Base-by-base conservation (phyloP, 2,113 vertebrate genomes). In the Nycticryphes semicollaris region DNA sequence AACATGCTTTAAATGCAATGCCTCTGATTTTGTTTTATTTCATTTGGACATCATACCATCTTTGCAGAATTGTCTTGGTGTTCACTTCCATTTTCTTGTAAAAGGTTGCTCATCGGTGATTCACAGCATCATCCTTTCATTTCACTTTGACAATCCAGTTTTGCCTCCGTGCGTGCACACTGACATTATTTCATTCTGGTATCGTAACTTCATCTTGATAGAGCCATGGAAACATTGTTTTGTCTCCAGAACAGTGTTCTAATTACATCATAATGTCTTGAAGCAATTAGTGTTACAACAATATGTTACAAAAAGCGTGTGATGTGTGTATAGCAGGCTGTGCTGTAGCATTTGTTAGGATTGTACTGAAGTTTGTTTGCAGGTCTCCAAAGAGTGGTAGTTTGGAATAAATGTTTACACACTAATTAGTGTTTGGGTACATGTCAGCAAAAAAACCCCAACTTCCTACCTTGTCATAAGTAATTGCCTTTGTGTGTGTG, bases 231-330 rank as follows among this genome's bases (percentile, higher is more conserved):
- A 95, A 89, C 60, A 50, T 50, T 82, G 67, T 85, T 96, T 89
- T 84, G 37, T 92, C 69, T 96, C 70, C 23, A 18, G 84, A 84
- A 59, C 0, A 14, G 45, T 79, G 63, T 76, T 89, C 35, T 69
- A 85, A 83, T 96, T 95, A 50, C 90, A 92, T 94, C 81, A 92
- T 70, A 41, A 47, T 54, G 41, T 89, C 91, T 91, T 94, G 62
- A 94, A 94, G 57, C 73, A 85, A 87, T 96, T 87, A 93, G 57
- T 62, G 73, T 79, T 85, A 63, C 41, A 90, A 63, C 56, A 75
- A 54, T 67, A 76, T 12, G 17, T 75, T 89, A 63, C 37, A 50
- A 60, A 62, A 83, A 76, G 23, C 73, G 5, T 41, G 35, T n/a
- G 35, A 37, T 76, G 22, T 45, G 33, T 76, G n/a, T 41, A 14